Evolutionary conservation across 2,113 vertebrate species (phyloP), one percentile per base, ranked within the genome.

Genomic region (Girardinichthys multiradiatus): DNA sequence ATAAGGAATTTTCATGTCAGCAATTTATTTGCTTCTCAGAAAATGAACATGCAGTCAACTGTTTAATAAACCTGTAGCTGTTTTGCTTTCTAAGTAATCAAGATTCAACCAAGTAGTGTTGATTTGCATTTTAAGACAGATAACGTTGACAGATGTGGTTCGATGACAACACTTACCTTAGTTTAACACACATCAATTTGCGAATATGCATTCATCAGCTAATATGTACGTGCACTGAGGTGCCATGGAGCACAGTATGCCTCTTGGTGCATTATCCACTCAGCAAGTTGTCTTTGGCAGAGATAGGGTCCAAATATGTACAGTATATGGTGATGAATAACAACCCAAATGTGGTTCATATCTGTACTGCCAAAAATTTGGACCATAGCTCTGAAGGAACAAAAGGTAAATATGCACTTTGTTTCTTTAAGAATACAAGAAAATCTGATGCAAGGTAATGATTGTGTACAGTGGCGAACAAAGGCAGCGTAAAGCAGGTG

Each of bases 221-320:
- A 54, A 74, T 77, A 71, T 59, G 58, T 48, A 66, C 42, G 71
- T 77, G 75, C 67, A 57, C 51, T n/a, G 65, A 70, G 67, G 63
- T n/a, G 14, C 71, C 45, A 64, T 54, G 65, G 66, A 65, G 31
- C 71, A 70, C 87, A 72, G 76, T 61, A 33, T 76, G 76, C 64
- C 21, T 76, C 76, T 65, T 37, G 24, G 29, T 73, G 70, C 65
- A 81, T 87, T 87, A 84, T 86, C 84, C 81, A 88, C 59, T 88
- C 83, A 87, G 86, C 84, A 87, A 26, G 67, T 82, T 80, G 84
- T 71, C 58, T 64, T 70, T 88, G 86, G 83, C 77, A 84, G 57
- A 77, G 48, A 60, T 65, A 80, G 62, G 74, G 76, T 57, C 76
- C 42, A 45, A 45, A 45, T 45, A n/a, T n/a, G n/a, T n/a, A n/a